Evolutionary conservation across 2,888 invertebrate species (phyloP), one percentile per base, ranked within the genome.

Genomic region (Tineola bisselliella): DNA sequence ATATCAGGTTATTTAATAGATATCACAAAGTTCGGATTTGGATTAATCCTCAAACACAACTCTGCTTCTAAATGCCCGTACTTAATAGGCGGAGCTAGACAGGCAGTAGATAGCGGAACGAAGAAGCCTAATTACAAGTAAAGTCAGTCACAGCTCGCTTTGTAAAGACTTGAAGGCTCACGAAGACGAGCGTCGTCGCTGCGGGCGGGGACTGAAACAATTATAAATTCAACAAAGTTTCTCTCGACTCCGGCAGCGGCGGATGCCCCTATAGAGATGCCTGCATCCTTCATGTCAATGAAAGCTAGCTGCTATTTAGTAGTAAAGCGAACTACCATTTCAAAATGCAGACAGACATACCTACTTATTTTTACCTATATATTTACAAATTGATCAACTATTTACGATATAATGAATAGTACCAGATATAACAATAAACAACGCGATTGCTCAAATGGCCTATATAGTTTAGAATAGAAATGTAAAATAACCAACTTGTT

Each of bases 141-240:
- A 58, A 59, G 60, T 61, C 59, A 60, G 59, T 62, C 57, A 12
- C 33, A 59, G 61, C 58, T 59, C 44, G 59, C 58, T 58, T 58
- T 38, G 62, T 48, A 59, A 61, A 61, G 61, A 61, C 62, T 61
- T 52, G 33, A 44, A 33, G 57, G 63, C 33, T 33, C 58, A 58
- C 33, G n/a, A 25, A 17, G 44, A 13, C 19, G 43, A 13, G 30
- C 44, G 48, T 30, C 17, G 59, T 38, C 30, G 48, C 30, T 11
- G 30, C 17, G 19, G 25, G 44, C 60, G 60, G 61, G 65, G 33
- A 61, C 64, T 63, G 66, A 64, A 67, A 71, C 70, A 70, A 70
- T 71, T 71, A 70, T 67, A 67, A 71, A 70, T 70, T 70, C 70
- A 66, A 66, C 67, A 66, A 69, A 69, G 67, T 66, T 68, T 62